Percentiles rank a stretch among this genome's conserved stretches.
Evolutionary conservation across 2,888 invertebrate genomes (phyloP).

Genomic region (Synanthedon vespiformis): DNA sequence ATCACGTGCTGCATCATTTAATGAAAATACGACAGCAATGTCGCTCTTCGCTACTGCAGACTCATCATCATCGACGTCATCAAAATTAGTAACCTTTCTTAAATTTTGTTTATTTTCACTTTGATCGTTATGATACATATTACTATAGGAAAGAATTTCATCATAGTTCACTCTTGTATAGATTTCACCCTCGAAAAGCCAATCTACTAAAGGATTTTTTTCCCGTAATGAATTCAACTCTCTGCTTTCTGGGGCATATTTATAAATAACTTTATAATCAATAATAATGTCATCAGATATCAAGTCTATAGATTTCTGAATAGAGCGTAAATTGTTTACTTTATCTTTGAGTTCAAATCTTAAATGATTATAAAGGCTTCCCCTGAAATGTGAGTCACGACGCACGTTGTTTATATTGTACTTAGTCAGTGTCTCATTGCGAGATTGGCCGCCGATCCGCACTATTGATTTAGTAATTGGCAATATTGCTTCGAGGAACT

Average conservation of each 20-base stretch:
- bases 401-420: constrained; percentile 52
- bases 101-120: too few relatives aligned
- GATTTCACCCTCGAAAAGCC: constrained; percentile 32
- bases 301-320: too few relatives aligned
- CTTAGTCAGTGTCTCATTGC: constrained; percentile 51
- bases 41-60: too few relatives aligned
- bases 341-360: constrained; percentile 15
- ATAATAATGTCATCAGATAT: too few relatives aligned
- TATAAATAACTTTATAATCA: background rate
- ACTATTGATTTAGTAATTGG: constrained; percentile 70
- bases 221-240: constrained; percentile 18
- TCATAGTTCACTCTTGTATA: too few relatives aligned
- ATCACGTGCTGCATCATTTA: too few relatives aligned
- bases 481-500: constrained; percentile 79
- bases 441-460: constrained; percentile 77
- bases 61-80: too few relatives aligned
- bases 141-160: too few relatives aligned
- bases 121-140: too few relatives aligned
- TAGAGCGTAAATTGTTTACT: too few relatives aligned
- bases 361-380: background rate
- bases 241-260: constrained; percentile 14
- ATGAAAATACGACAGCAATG: too few relatives aligned
- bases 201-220: constrained; percentile 23
- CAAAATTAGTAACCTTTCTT: too few relatives aligned
- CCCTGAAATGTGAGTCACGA: constrained; percentile 5